Evolutionary conservation across 2,113 vertebrate species (phyloP), one percentile per base, ranked within the genome.

Genomic region (Paradoxurus hermaphroditus): DNA sequence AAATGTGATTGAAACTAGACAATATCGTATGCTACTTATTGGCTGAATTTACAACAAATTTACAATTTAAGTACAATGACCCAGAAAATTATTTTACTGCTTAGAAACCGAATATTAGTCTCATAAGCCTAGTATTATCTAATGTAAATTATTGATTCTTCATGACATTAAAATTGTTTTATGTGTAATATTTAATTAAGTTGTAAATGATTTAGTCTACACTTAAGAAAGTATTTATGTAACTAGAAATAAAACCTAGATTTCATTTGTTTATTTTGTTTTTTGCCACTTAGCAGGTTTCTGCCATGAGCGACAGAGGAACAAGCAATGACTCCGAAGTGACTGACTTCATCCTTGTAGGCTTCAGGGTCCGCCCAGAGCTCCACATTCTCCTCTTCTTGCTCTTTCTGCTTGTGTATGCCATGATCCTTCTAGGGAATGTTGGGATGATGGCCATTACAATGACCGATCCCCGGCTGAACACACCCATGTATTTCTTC

Each of bases 401-500:
- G 49, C 10, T 98, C 0, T 96, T 97, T 68, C 73, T 97, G 53
- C 13, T 96, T 16, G 36, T 93, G 1, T 98, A 97, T 68, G 4
- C 56, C 67, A 46, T 83, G 70, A 31, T 96, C 41, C 73, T 92
- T 63, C 51, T 91, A 19, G 94, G 79, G 4, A 98, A 98, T 25
- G 5, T 67, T 36, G 87, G 96, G 1, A 98, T 98, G 53, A 87
- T 98, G 34, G 10, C 41, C 23, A 34, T 97, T 44, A 93, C 95
- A 21, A 8, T 84, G n/a, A 97, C 21, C 2, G 94, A 95, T 6
- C 96, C 92, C 2, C 9, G 39, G 73, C 90, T 98, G 85, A 97
- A 94, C 36, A 98, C 97, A 44, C 98, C 98, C 3, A 98, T 98
- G 98, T 98, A 98, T 75, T 95, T 97, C 89, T 96, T 98, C 82